Evolutionary conservation across 2,888 invertebrate species (phyloP).

Genomic region (Muscina levida): DNA sequence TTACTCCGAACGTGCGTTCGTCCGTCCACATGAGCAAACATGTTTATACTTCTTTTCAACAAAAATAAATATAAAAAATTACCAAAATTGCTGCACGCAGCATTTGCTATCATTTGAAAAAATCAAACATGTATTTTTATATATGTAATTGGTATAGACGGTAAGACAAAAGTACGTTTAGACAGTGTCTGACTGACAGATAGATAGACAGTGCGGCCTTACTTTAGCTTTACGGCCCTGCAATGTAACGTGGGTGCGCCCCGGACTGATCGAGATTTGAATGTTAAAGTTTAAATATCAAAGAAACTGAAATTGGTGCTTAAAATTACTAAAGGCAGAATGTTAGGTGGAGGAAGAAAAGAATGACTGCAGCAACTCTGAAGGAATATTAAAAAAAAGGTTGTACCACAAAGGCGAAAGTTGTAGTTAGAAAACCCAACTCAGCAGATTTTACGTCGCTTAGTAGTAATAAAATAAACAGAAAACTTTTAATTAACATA

Average conservation of each 20-base stretch:
- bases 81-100: constrained; percentile 55
- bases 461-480: no score
- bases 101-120: constrained; percentile 43
- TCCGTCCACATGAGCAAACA: constrained; percentile 29
- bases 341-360: no score
- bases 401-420: no score
- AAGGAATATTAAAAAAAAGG: no score
- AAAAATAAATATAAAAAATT: no score
- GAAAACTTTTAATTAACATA: no score
- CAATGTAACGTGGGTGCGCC: constrained; percentile 57
- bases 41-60: constrained; percentile 38
- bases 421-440: no score
- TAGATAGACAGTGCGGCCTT: constrained; percentile 22
- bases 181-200: constrained; percentile 24
- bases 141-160: neutral
- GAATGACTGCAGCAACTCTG: no score
- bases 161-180: constrained; percentile 42
- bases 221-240: neutral
- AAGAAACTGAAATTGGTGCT: neutral
- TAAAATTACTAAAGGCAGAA: no score
- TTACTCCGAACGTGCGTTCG: neutral
- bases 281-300: constrained; percentile 7
- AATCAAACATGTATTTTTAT: constrained; percentile 57
- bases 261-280: constrained; percentile 31
- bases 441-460: no score